Evolutionary conservation across 2,888 invertebrate genomes (phyloP), one percentile per base, ranked within the genome.

Genomic region (Acleris emargana): DNA sequence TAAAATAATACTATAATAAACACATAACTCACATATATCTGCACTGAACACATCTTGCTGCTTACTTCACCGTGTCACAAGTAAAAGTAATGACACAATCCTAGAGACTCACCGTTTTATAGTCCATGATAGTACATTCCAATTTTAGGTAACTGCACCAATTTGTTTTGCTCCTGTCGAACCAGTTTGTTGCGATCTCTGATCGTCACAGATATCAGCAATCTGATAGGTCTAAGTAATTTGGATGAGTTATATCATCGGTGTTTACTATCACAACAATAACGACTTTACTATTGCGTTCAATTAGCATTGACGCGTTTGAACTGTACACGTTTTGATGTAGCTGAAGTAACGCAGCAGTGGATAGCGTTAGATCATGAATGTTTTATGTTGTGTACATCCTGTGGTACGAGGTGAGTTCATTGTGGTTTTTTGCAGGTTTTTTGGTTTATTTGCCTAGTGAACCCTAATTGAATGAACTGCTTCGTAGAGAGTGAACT

Each of bases 11-110:
- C 18, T 67, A 45, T 64, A 62, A 58, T 63, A 61, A 62, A 53
- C 80, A 89, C 90, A 63, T 54, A 80, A 90, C 90, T 91, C 89
- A 91, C 90, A 84, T 84, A 90, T 79, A 79, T 73, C 73, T 83
- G 76, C 66, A 84, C 78, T 77, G 84, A 77, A 78, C 82, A 84
- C 90, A 91, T 91, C 86, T 87, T 80, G 79, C 76, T 81, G 79
- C 71, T 70, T 72, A 72, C 76, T 72, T 72, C 71, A 68, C 71
- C 76, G 78, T 80, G 72, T 73, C 79, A 79, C 77, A 74, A 75
- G 75, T 73, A 78, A 78, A 81, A 83, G 76, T 89, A 88, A 83
- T 87, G 86, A 79, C 86, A 87, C 80, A 86, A 84, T 77, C 71
- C 73, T 49, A 70, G 69, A 68, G 69, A 68, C 67, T 69, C 73